Percentiles rank a stretch among this genome's conserved stretches.
Evolutionary conservation across 1,140 invertebrate genomes (phyloP).

Genomic region (Ylistrum balloti): DNA sequence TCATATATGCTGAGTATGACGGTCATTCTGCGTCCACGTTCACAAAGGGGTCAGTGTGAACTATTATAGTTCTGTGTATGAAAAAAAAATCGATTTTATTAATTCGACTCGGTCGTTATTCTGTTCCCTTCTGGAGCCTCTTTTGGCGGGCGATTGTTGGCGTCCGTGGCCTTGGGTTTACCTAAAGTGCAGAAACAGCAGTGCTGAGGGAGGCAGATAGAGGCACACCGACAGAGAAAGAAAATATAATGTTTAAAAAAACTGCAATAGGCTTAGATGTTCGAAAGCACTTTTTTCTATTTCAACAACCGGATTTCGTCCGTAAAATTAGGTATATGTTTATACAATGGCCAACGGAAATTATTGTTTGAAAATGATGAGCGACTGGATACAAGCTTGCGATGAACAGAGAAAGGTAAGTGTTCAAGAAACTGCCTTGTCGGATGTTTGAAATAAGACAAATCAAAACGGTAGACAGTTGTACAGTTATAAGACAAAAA

Average conservation of each 20-base stretch:
- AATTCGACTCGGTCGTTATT: neutral
- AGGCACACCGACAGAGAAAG: neutral
- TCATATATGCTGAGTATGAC: neutral
- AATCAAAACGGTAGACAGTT: too few species aligned
- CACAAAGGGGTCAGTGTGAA: neutral
- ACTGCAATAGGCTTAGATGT: too few species aligned
- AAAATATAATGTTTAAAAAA: too few species aligned
- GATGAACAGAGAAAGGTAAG: neutral
- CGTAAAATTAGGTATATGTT: neutral
- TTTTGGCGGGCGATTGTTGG: slow-evolving; percentile 22
- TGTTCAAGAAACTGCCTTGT: neutral
- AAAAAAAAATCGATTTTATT: slow-evolving; percentile 27
- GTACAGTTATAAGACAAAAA: too few species aligned
- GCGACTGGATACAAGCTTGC: neutral
- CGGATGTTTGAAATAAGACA: too few species aligned
- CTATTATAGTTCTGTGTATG: neutral
- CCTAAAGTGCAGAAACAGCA: slow-evolving; percentile 18
- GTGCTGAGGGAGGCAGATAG: neutral
- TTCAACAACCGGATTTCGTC: neutral
- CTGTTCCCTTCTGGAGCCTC: neutral
- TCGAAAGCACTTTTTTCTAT: neutral
- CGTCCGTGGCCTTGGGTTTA: neutral
- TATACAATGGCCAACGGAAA: neutral
- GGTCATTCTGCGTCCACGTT: neutral
- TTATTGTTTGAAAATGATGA: neutral